phyloP scores from a whole-genome alignment of 2,113 vertebrate species.

The Protomyctophum bolini region DNA sequence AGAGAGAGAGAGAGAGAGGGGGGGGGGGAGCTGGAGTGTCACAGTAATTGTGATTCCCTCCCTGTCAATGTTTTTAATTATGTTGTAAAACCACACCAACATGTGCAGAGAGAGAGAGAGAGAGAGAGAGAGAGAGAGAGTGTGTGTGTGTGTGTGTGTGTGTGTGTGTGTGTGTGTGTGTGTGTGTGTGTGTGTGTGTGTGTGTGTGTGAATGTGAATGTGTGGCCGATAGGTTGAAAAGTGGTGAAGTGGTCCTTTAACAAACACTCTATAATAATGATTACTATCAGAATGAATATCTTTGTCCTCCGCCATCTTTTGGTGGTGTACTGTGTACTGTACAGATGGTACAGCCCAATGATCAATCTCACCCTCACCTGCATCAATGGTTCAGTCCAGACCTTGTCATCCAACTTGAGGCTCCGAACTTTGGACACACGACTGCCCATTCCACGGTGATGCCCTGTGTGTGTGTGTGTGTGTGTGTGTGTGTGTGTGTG shows the following conservation, averaged over 20 bases:
- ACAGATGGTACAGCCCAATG: background rate
- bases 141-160: too few relatives aligned
- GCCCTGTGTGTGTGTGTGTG: constrained; percentile 52
- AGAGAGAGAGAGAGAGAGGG: background rate
- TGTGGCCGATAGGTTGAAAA: too few relatives aligned
- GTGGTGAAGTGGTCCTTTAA: background rate
- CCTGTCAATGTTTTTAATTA: background rate
- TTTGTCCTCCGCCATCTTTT: background rate
- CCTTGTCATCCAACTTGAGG: constrained; percentile 78
- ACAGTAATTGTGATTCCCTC: too few relatives aligned
- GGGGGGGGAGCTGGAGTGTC: too few relatives aligned
- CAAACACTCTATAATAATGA: background rate
- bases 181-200: too few relatives aligned
- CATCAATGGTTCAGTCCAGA: constrained; percentile 78
- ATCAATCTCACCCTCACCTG: constrained; percentile 42
- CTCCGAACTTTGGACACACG: constrained; percentile 78
- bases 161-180: too few relatives aligned
- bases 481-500: too few relatives aligned
- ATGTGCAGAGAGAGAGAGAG: too few relatives aligned
- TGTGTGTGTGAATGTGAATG: too few relatives aligned
- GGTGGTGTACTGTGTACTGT: background rate
- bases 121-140: too few relatives aligned
- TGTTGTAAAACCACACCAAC: background rate
- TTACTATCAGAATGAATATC: too few relatives aligned
- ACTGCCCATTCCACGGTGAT: constrained; percentile 70